Base-by-base conservation (phyloP, 2,113 vertebrate species). In the Pelmatolapia mariae region DNA sequence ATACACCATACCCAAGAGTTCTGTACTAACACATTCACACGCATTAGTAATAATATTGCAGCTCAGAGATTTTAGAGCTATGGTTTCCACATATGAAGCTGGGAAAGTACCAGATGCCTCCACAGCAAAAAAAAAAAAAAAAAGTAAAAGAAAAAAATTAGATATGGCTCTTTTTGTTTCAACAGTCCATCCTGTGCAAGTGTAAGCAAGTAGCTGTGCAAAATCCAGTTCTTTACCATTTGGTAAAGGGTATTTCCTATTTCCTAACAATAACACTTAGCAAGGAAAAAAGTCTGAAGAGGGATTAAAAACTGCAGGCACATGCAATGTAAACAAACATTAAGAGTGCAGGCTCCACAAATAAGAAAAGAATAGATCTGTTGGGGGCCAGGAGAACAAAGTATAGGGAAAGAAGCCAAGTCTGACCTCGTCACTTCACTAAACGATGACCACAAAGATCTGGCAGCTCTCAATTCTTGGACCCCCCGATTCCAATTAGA, bases 401-500 rank as follows among this genome's bases (percentile, higher is more conserved):
- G 22, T 22, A 15, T 4, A 71, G 43, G 38, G 45, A 54, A 80
- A 11, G 80, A 71, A 92, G 38, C 22, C 47, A 85, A 12, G 56
- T 47, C 52, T 90, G 93, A 93, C 90, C 89, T 87, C 11, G 80
- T 89, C 93, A 90, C 81, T 82, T 92, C 90, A 86, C 81, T 79
- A 45, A 52, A 45, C 31, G 18, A n/a, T 91, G 83, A 85, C 89
- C 86, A 89, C 92, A 89, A 84, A 89, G 90, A 90, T 92, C 45
- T 83, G 93, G 85, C 93, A 93, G 88, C 90, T 93, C 87, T 84
- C 80, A 22, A 66, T 71, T 88, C 83, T 76, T 68, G 53, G 13
- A 83, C 84, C 87, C 88, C 86, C 83, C 33, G 4, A 85, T 80
- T 87, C 90, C 90, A 93, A 94, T 93, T 93, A 93, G 86, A 91